These are phyloP conservation scores for Peromyscus californicus DNA, from an alignment of 2,113 vertebrate species.

Conservation along the genomic window DNA sequence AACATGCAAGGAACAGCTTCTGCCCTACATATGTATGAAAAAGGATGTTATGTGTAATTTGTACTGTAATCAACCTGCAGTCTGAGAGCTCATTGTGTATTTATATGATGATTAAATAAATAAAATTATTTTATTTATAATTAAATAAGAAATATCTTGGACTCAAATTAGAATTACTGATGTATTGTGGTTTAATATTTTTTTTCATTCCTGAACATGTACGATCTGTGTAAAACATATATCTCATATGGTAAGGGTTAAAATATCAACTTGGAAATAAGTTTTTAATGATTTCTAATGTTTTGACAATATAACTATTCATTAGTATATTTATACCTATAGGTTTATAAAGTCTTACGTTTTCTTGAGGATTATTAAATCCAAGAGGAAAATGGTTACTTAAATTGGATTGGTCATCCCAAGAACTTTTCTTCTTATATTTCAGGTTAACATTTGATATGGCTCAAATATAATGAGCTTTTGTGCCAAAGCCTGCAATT, in stretches of 20 bases:
- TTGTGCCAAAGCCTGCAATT: constrained; percentile 75
- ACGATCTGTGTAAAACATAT: not conserved
- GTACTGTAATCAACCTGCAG: not conserved
- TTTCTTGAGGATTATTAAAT: constrained; percentile 71
- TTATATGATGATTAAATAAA: not conserved
- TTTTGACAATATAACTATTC: not conserved
- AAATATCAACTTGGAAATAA: not conserved
- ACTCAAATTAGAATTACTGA: not conserved
- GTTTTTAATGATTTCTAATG: not conserved
- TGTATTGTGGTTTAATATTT: not conserved
- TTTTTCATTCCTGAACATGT: not conserved
- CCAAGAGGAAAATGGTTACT: constrained; percentile 61
- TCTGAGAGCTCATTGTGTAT: not conserved
- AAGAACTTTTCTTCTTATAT: constrained; percentile 70
- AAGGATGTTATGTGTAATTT: not conserved
- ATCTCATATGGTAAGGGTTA: not conserved
- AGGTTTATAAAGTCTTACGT: not conserved
- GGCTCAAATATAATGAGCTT: constrained; percentile 82
- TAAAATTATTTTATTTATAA: not conserved
- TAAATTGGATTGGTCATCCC: constrained; percentile 73
- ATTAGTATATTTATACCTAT: not conserved
- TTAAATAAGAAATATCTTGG: not conserved
- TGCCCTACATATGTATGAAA: not conserved
- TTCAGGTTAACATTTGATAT: constrained; percentile 80
- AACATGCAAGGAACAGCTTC: not conserved